Conservation (phyloP, 2,797 vertebrate genomes). For the Arrhamphus sclerolepis region DNA sequence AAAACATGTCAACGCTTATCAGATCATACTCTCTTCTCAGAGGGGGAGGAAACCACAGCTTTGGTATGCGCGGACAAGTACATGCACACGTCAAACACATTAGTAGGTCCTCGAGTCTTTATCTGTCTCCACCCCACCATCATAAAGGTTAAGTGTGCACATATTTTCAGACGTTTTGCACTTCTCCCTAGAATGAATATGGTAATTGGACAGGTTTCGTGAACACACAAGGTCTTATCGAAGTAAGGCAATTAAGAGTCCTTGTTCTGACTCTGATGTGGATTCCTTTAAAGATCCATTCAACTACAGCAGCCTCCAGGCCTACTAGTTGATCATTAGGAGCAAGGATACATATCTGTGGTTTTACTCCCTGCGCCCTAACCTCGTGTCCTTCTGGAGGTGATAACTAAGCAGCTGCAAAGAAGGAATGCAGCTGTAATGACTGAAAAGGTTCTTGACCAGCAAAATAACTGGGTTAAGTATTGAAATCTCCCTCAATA, state of each 20-base stretch:
- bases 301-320: conserved; percentile 52
- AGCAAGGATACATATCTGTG: conserved; percentile 39
- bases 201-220: conserved; percentile 70
- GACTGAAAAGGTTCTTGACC: background rate
- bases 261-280: conserved; percentile 59
- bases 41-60: conserved; percentile 10
- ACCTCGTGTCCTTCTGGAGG: conserved; percentile 22
- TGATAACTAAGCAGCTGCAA: conserved; percentile 14
- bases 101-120: conserved; percentile 14
- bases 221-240: conserved; percentile 51
- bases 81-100: conserved; percentile 8
- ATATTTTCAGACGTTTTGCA: conserved; percentile 26
- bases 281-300: conserved; percentile 60
- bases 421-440: background rate
- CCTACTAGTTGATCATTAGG: conserved; percentile 70
- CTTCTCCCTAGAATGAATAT: conserved; percentile 42
- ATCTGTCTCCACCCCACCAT: conserved; percentile 21
- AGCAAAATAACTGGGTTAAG: too few relatives aligned
- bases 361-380: conserved; percentile 31
- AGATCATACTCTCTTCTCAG: conserved; percentile 64
- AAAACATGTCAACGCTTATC: conserved; percentile 74
- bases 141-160: conserved; percentile 42
- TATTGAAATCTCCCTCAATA: too few relatives aligned
- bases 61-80: conserved; percentile 18
- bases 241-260: conserved; percentile 66